Evolutionary conservation across 2,888 invertebrate genomes (phyloP).

Genomic region (Epicampocera succincta): DNA sequence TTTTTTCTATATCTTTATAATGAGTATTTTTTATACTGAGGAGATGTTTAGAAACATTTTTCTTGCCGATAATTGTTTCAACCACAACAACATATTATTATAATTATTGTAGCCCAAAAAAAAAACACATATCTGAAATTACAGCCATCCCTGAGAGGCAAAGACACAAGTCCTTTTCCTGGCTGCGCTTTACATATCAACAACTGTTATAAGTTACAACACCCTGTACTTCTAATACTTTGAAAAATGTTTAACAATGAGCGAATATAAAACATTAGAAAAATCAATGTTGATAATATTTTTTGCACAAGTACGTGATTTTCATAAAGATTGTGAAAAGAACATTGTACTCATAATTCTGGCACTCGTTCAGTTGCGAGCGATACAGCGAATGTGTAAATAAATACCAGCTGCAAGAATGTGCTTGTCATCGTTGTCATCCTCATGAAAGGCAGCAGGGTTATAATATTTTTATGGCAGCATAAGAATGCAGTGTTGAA

Average conservation of each 20-base stretch:
- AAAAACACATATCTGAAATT: too few species aligned
- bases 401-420: not conserved
- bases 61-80: too few species aligned
- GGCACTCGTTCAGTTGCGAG: not conserved
- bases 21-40: too few species aligned
- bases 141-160: too few species aligned
- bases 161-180: too few species aligned
- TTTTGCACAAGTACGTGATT: constrained; percentile 58
- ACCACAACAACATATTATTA: too few species aligned
- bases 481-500: constrained; percentile 41
- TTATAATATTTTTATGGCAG: constrained; percentile 23
- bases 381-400: not conserved
- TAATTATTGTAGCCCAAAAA: too few species aligned
- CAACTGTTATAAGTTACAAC: not conserved
- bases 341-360: not conserved
- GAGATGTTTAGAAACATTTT: too few species aligned
- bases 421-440: constrained; percentile 2
- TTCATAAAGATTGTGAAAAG: constrained; percentile 37
- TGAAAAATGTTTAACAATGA: constrained; percentile 18
- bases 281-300: constrained; percentile 57
- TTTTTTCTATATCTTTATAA: too few species aligned
- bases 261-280: constrained; percentile 24
- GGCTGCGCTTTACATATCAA: too few species aligned
- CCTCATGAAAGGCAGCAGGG: not conserved
- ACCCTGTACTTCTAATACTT: not conserved